Conservation (phyloP, 2,888 invertebrate genomes). For the Macroteleia sp. region DNA sequence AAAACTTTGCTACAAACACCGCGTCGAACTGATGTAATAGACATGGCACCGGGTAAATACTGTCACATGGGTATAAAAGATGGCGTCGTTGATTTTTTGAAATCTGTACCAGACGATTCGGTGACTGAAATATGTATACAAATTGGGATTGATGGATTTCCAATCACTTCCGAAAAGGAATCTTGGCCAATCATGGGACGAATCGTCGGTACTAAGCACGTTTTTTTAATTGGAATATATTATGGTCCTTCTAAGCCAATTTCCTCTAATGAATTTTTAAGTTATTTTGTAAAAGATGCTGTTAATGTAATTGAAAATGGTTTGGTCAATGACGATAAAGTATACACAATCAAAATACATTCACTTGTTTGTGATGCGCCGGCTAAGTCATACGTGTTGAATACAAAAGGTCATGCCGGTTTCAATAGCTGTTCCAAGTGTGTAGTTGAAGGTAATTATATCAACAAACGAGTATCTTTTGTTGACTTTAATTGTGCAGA, state of each 20-base stretch:
- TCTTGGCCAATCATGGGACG: conserved; percentile 23
- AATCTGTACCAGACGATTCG: too few species aligned
- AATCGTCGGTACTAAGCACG: not conserved
- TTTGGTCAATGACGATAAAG: too few species aligned
- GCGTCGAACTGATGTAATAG: too few species aligned
- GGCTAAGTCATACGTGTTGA: conserved; percentile 22
- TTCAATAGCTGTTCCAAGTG: conserved; percentile 24
- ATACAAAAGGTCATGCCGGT: conserved; percentile 27
- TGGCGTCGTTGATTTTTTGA: too few species aligned
- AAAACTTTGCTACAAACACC: too few species aligned
- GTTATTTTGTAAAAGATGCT: conserved; percentile 6
- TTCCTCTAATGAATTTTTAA: conserved; percentile 15
- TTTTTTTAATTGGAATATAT: conserved; percentile 18
- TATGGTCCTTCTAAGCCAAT: conserved; percentile 9
- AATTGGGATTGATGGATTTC: too few species aligned
- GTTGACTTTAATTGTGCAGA: not conserved
- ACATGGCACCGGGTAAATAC: too few species aligned
- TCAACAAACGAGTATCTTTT: conserved; percentile 16
- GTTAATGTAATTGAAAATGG: not conserved
- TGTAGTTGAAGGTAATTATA: conserved; percentile 7
- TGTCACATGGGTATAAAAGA: too few species aligned
- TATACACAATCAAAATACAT: too few species aligned
- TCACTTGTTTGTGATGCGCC: too few species aligned
- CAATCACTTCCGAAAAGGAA: conserved; percentile 31
- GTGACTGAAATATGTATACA: too few species aligned